These are phyloP conservation scores for Peromyscus melanophrys DNA, from an alignment of 2,797 vertebrate species.

Conservation along the genomic window DNA sequence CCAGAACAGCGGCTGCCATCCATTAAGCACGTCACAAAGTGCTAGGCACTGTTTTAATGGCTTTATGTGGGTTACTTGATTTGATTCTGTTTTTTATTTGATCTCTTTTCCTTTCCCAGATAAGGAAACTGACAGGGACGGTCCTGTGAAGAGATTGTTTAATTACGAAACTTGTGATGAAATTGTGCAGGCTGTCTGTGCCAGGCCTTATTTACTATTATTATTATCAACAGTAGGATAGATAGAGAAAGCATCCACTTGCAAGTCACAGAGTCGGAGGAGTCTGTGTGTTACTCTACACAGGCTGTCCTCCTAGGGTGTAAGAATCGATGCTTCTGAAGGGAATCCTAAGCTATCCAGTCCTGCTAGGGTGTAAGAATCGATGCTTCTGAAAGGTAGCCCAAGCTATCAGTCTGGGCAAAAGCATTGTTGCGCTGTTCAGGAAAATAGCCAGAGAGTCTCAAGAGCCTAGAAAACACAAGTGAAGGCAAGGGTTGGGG, in stretches of 20 bases:
- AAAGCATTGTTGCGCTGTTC: not conserved
- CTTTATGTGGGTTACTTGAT: not conserved
- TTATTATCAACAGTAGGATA: not conserved
- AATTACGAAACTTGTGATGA: not conserved
- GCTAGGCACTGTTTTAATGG: not conserved
- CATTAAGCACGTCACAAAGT: not conserved
- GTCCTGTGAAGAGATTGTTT: not conserved
- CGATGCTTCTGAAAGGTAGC: not conserved
- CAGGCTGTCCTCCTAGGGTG: not conserved
- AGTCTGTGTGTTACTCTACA: not conserved
- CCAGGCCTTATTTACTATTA: not conserved
- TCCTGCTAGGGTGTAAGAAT: not conserved
- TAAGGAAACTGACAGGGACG: not conserved
- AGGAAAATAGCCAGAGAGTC: not conserved
- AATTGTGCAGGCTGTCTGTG: not conserved
- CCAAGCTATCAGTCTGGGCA: not conserved
- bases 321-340: not conserved
- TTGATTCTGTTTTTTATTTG: not conserved
- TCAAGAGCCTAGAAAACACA: not conserved
- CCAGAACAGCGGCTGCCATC: not conserved
- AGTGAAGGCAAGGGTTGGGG: not conserved
- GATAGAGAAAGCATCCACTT: not conserved
- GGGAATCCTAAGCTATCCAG: not conserved
- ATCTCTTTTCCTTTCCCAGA: slow-evolving; percentile 18
- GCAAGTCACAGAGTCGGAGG: not conserved